Percentiles rank a stretch among this genome's conserved stretches.
phyloP scores from a whole-genome alignment of 2,888 invertebrate genomes.

The Zaprionus lineosus region DNA sequence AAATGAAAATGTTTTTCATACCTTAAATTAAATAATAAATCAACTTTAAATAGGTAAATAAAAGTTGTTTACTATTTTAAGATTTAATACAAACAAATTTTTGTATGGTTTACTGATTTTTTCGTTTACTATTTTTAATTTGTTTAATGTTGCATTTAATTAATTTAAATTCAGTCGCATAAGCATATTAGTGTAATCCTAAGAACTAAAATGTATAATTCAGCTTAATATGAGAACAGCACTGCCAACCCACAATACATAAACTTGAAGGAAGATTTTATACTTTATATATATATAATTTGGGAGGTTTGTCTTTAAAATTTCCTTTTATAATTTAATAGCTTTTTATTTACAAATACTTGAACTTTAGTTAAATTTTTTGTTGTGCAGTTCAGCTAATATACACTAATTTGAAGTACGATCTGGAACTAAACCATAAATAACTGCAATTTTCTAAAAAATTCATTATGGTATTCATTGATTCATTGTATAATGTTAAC shows the following conservation, averaged over 20 bases:
- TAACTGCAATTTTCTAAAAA: constrained; percentile 25
- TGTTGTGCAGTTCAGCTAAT: constrained; percentile 25
- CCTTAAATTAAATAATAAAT: too few relatives aligned
- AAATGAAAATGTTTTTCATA: too few relatives aligned
- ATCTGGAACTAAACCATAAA: constrained; percentile 34
- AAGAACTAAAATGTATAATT: constrained; percentile 73
- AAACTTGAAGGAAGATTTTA: constrained; percentile 26
- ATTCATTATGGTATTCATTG: too few relatives aligned
- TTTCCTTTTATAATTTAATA: too few relatives aligned
- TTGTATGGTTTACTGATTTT: too few relatives aligned
- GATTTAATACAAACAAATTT: background rate
- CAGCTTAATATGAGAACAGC: constrained; percentile 68
- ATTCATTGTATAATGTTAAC: too few relatives aligned
- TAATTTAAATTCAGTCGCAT: constrained; percentile 79
- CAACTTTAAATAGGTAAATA: too few relatives aligned
- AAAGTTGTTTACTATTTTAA: background rate
- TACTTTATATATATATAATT: constrained; percentile 5
- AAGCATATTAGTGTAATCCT: constrained; percentile 74
- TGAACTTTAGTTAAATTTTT: constrained; percentile 34
- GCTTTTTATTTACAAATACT: constrained; percentile 65
- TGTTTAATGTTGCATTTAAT: constrained; percentile 45
- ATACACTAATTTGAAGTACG: constrained; percentile 40
- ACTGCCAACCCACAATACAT: constrained; percentile 45
- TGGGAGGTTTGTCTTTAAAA: constrained; percentile 19
- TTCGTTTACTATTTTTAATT: constrained; percentile 20